phyloP scores from a whole-genome alignment of 2,888 invertebrate genomes.

The Ennomos quercinarius region DNA sequence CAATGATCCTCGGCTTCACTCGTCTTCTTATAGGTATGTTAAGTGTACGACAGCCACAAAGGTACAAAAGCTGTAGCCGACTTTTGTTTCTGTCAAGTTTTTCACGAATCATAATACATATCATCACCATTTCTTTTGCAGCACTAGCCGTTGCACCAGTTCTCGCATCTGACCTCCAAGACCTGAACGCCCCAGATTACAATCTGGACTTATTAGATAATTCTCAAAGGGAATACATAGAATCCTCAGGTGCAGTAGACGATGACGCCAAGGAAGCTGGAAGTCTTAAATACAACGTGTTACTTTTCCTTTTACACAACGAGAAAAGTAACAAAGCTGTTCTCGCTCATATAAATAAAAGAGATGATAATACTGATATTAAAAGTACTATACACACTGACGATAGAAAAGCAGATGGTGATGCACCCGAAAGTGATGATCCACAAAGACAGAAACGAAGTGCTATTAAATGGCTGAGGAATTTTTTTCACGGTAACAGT shows the following conservation, averaged over 20 bases:
- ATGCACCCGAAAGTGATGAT: background rate
- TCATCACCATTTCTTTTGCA: too few relatives aligned
- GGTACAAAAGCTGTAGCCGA: too few relatives aligned
- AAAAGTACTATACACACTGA: too few relatives aligned
- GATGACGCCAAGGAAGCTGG: background rate
- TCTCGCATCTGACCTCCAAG: background rate
- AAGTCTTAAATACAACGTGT: constrained; percentile 5
- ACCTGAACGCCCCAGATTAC: background rate
- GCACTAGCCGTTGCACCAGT: background rate
- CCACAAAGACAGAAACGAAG: constrained; percentile 2
- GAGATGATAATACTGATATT: background rate
- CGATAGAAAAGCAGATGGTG: too few relatives aligned
- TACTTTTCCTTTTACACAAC: constrained; percentile 15
- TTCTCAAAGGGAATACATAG: background rate
- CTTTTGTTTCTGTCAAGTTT: too few relatives aligned
- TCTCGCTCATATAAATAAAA: constrained; percentile 1
- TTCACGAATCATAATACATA: too few relatives aligned
- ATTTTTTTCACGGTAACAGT: background rate
- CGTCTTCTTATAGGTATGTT: too few relatives aligned
- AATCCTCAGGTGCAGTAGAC: too few relatives aligned
- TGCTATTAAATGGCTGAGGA: constrained; percentile 6
- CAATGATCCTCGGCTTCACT: too few relatives aligned
- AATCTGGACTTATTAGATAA: constrained; percentile 1
- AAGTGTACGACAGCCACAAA: too few relatives aligned
- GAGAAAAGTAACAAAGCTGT: constrained; percentile 14